Base-by-base conservation (phyloP, 2,888 invertebrate species). In the Bhutanitis thaidina region DNA sequence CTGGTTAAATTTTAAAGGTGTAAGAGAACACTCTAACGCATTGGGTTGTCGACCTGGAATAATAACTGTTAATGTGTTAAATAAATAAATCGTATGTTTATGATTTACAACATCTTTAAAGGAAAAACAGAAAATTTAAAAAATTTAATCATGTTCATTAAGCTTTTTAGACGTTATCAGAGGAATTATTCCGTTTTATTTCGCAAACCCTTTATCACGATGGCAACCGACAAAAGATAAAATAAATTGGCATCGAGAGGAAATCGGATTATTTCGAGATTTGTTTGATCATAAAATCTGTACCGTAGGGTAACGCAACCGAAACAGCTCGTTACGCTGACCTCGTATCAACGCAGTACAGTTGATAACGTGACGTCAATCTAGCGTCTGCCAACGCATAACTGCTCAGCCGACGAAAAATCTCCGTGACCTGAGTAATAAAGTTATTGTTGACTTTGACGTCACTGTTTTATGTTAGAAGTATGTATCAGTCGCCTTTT, bases 381-480 rank as follows among this genome's bases (percentile, higher is more conserved):
- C 50, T 16, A 1, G 7, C 8, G n/a, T 39, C 39, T 44, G 44
- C 44, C 50, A 44, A 50, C 34, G 43, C 37, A 34, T 12, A 12
- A 44, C 39, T 27, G 13, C 29, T 40, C 39, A 29, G 39, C 25
- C 29, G 15, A 39, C 20, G 32, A 50, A 45, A 45, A 39, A 35
- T 50, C 39, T 15, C 35, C 44, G 37, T 25, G 44, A 44, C 39
- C 35, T 27, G 32, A 27, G 16, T 35, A 45, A 44, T 50, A 50
- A 50, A 50, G 27, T 44, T 50, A 44, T 50, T 50, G 50, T 50
- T 50, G 38, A 43, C 44, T 15, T 48, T 43, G 43, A 37, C 43
- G 16, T 27, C 43, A 43, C 43, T 14, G 12, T 43, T 10, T 43
- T 27, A 5, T n/a, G 13, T 30, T n/a, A 30, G 14, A 30, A n/a